These are phyloP conservation scores for Cyrtonyx montezumae DNA, from an alignment of 2,113 vertebrate species.

Conservation along the genomic window DNA sequence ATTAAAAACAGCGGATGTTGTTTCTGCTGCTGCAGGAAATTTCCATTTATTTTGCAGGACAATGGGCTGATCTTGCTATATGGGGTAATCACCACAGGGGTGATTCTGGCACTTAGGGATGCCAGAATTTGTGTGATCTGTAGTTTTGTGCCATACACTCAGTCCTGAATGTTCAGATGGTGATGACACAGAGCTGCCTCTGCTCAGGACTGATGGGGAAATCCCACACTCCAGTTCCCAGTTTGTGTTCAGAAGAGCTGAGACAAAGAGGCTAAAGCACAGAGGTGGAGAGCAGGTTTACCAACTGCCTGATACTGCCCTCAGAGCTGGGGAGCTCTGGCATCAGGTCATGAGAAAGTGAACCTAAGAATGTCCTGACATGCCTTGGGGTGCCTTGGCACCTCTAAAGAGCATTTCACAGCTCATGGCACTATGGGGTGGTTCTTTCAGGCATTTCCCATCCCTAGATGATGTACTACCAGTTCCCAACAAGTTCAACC, in stretches of 20 bases:
- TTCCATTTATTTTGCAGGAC: background rate
- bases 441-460: background rate
- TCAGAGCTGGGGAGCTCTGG: background rate
- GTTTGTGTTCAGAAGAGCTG: accelerated
- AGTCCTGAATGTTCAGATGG: accelerated
- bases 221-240: background rate
- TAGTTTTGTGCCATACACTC: background rate
- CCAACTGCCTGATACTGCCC: background rate
- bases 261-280: background rate
- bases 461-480: background rate
- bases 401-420: background rate
- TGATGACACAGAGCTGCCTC: accelerated
- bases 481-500: background rate
- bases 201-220: background rate
- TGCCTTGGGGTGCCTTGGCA: background rate
- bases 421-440: background rate
- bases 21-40: background rate
- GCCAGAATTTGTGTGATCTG: background rate
- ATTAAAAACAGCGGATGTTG: accelerated
- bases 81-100: background rate
- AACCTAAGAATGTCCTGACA: background rate
- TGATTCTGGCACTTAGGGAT: background rate
- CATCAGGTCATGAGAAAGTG: background rate
- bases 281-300: background rate
- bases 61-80: background rate